A percentile compares a stretch with the other conserved stretches of the same genome.
Conservation (phyloP, 2,888 invertebrate genomes). For the Pegoplata infirma region DNA sequence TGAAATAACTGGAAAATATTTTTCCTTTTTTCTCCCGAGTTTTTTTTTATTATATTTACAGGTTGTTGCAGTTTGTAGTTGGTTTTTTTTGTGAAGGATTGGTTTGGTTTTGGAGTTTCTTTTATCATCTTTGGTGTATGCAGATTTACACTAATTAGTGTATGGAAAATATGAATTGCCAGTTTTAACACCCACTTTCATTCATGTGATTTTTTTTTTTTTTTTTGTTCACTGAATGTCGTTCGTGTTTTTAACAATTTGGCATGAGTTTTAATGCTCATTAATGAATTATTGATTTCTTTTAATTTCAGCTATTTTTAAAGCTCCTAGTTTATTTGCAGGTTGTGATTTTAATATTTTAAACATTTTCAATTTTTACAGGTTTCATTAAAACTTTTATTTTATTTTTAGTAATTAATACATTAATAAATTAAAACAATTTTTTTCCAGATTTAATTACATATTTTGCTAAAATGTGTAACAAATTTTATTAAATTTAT, state of each 20-base stretch:
- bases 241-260: not conserved
- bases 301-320: constrained; percentile 31
- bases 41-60: constrained; percentile 38
- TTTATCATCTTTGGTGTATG: not conserved
- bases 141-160: not conserved
- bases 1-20: not conserved
- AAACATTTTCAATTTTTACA: constrained; percentile 9
- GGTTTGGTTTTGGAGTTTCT: constrained; percentile 25
- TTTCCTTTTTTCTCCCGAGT: constrained; percentile 35
- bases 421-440: not conserved
- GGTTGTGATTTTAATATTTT: not conserved
- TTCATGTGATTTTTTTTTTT: not conserved
- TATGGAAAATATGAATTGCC: constrained; percentile 8
- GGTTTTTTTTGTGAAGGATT: constrained; percentile 50
- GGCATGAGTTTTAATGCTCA: not conserved
- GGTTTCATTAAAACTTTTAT: not conserved
- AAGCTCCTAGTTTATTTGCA: not conserved
- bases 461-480: not conserved
- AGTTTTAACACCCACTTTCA: not conserved
- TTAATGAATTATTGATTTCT: constrained; percentile 26
- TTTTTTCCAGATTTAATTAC: not conserved
- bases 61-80: constrained; percentile 58
- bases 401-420: not conserved
- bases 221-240: not conserved
- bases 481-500: not conserved